Evolutionary conservation across 2,888 invertebrate species (phyloP).

Genomic region (Hyalella azteca): DNA sequence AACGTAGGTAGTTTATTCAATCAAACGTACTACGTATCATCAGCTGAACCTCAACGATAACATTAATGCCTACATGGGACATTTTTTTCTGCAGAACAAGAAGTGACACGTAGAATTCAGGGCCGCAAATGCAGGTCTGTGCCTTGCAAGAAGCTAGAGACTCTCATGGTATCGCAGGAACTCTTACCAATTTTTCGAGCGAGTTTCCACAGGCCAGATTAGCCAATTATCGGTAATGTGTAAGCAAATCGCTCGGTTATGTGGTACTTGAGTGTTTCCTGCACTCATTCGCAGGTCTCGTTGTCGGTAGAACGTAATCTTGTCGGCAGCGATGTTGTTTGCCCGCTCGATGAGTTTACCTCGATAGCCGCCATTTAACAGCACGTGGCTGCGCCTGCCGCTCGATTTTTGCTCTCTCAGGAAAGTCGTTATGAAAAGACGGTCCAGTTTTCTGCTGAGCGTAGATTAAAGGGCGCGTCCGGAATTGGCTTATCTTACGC

Average conservation of each 20-base stretch:
- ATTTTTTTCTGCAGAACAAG: conserved; percentile 1
- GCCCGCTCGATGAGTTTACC: conserved; percentile 7
- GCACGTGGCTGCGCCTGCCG: neutral
- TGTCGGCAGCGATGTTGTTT: conserved; percentile 18
- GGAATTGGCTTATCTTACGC: too few relatives aligned
- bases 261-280: conserved; percentile 4
- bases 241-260: conserved; percentile 26
- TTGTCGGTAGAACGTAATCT: conserved; percentile 10
- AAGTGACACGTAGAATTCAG: neutral
- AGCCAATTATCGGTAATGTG: conserved; percentile 40
- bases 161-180: conserved; percentile 4
- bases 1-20: too few relatives aligned
- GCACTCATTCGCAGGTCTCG: conserved; percentile 35
- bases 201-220: conserved; percentile 33
- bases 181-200: conserved; percentile 26
- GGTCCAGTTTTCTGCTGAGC: neutral
- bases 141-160: conserved; percentile 14
- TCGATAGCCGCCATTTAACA: conserved; percentile 5
- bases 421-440: neutral
- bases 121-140: neutral
- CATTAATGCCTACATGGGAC: neutral
- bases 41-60: too few relatives aligned
- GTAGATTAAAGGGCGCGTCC: neutral
- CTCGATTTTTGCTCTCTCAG: neutral
- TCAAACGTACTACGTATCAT: too few relatives aligned